phyloP scores from a whole-genome alignment of 2,888 invertebrate species.

The Pantelozetes paolii region DNA sequence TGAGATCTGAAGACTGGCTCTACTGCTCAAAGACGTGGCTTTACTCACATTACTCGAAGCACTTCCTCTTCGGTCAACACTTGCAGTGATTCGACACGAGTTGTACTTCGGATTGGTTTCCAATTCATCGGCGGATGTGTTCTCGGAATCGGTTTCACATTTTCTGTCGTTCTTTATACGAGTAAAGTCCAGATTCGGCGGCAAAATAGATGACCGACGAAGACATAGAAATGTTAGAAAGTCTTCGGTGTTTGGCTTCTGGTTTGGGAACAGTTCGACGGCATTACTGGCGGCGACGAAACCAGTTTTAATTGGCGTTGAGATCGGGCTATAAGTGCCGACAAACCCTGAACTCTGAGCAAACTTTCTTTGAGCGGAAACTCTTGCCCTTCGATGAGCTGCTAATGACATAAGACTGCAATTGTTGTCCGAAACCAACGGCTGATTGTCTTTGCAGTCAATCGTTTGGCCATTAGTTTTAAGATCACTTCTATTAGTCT shows the following conservation, averaged over 20 bases:
- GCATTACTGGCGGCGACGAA: slow-evolving; percentile 40
- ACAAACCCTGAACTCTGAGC: slow-evolving; percentile 65
- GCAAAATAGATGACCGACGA: slow-evolving; percentile 57
- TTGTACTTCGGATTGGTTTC: slow-evolving; percentile 1
- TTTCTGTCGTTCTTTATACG: background rate
- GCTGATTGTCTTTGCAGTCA: background rate
- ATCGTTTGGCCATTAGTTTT: background rate
- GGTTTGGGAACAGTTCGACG: slow-evolving; percentile 48
- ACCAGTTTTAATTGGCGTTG: slow-evolving; percentile 60
- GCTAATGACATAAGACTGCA: background rate
- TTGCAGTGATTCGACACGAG: background rate
- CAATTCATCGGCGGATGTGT: background rate
- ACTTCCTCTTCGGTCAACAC: slow-evolving; percentile 17
- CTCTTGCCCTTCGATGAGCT: slow-evolving; percentile 11
- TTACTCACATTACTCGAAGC: slow-evolving; percentile 20
- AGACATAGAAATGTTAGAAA: slow-evolving; percentile 79
- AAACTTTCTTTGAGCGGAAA: slow-evolving; percentile 63
- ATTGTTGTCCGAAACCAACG: slow-evolving; percentile 2
- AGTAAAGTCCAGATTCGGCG: slow-evolving; percentile 36
- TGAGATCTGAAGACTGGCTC: slow-evolving; percentile 23
- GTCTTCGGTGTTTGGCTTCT: slow-evolving; percentile 75
- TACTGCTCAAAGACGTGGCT: background rate
- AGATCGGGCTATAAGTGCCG: slow-evolving; percentile 57
- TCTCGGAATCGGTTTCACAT: background rate
- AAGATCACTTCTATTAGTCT: background rate